phyloP scores from a whole-genome alignment of 2,113 vertebrate genomes.

The Helogale parvula region DNA sequence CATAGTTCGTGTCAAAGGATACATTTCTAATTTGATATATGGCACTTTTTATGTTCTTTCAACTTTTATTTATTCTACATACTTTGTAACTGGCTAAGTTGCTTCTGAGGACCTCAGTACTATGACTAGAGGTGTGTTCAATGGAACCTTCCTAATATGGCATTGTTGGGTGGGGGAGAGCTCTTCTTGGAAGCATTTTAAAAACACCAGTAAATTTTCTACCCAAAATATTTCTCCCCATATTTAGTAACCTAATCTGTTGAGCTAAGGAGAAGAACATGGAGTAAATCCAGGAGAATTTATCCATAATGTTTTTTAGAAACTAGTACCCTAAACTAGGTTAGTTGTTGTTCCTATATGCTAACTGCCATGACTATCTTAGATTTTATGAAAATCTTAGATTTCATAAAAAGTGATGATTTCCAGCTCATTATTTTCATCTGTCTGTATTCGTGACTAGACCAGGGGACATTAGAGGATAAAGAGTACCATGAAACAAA shows the following conservation, averaged over 20 bases:
- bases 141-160: neutral
- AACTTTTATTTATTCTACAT: neutral
- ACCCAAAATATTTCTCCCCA: neutral
- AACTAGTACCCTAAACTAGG: neutral
- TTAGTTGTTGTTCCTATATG: neutral
- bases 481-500: neutral
- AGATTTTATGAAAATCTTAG: neutral
- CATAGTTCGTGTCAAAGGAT: neutral
- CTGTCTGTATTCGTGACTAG: neutral
- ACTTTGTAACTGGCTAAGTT: neutral
- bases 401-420: neutral
- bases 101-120: neutral
- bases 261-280: neutral
- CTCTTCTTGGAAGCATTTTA: neutral
- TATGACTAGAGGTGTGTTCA: neutral
- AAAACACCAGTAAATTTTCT: neutral
- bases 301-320: neutral
- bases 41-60: neutral
- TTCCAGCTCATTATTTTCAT: neutral
- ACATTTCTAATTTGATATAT: neutral
- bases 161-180: neutral
- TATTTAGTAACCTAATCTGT: neutral
- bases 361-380: neutral
- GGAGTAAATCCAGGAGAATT: neutral
- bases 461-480: neutral